Conservation (phyloP, 2,797 vertebrate genomes). For the Fistularia tabacaria region DNA sequence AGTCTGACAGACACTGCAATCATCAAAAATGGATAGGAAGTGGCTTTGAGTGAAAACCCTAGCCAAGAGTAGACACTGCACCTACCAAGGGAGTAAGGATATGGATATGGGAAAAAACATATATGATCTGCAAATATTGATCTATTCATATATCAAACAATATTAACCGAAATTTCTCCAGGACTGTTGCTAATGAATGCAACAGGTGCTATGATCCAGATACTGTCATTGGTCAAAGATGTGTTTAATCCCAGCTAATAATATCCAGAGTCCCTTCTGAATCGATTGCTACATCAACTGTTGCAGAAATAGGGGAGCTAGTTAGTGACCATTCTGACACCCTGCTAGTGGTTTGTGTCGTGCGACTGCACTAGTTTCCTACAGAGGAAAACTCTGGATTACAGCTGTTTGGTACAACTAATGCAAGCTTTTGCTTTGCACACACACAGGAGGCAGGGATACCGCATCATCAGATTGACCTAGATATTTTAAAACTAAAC, state of each 20-base stretch:
- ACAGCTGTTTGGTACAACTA: too few relatives aligned
- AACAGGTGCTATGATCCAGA: conserved; percentile 51
- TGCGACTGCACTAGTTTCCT: too few relatives aligned
- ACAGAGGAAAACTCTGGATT: too few relatives aligned
- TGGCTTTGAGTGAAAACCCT: conserved; percentile 19
- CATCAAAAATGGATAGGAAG: conserved; percentile 51
- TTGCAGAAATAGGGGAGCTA: conserved; percentile 62
- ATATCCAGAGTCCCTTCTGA: conserved; percentile 55
- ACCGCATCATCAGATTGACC: too few relatives aligned
- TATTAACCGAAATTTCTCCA: conserved; percentile 32
- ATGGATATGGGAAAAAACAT: conserved; percentile 16
- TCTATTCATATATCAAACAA: conserved; percentile 19
- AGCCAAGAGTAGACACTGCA: conserved; percentile 15
- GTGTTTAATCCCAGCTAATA: conserved; percentile 26
- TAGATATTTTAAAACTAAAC: background rate
- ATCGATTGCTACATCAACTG: conserved; percentile 65
- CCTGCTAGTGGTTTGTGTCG: background rate
- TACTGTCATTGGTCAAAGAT: conserved; percentile 50
- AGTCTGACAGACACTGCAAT: conserved; percentile 48
- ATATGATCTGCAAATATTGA: background rate
- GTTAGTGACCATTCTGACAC: conserved; percentile 46
- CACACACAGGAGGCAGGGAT: too few relatives aligned
- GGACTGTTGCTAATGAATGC: conserved; percentile 51
- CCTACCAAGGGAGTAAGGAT: conserved; percentile 22
- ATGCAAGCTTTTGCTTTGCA: too few relatives aligned